Conservation (phyloP, 1,140 invertebrate genomes). For the Cyphomyrmex costatus region DNA sequence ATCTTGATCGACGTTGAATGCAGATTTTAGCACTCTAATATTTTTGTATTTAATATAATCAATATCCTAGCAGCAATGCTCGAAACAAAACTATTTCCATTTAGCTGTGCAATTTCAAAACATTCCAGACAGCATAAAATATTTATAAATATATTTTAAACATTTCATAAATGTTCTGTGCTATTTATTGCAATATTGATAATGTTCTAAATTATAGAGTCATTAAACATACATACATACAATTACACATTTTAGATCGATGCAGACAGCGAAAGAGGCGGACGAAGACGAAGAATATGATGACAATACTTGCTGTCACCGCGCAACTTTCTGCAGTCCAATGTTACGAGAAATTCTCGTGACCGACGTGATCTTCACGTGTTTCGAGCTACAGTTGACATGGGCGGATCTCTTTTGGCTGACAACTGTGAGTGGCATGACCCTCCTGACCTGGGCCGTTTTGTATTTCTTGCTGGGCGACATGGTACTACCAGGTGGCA, state of each 20-base stretch:
- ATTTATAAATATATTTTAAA: too few species aligned
- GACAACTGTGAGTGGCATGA: slow-evolving; percentile 58
- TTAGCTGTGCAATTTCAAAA: background rate
- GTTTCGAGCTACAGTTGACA: slow-evolving; percentile 63
- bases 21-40: background rate
- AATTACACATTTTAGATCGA: slow-evolving; percentile 10
- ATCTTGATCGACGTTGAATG: background rate
- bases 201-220: background rate
- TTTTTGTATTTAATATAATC: background rate
- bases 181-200: too few species aligned
- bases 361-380: slow-evolving; percentile 69
- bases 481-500: slow-evolving; percentile 77
- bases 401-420: slow-evolving; percentile 78
- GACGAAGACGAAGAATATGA: slow-evolving; percentile 58
- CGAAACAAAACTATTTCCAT: background rate
- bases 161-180: too few species aligned
- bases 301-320: slow-evolving; percentile 78
- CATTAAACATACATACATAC: background rate
- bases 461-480: slow-evolving; percentile 80
- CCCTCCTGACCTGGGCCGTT: slow-evolving; percentile 70
- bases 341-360: slow-evolving; percentile 76
- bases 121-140: too few species aligned
- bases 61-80: background rate
- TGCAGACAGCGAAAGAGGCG: background rate
- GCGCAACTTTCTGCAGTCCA: slow-evolving; percentile 75